Conservation (phyloP, 2,797 vertebrate genomes). For the Pseudomugil tenellus region DNA sequence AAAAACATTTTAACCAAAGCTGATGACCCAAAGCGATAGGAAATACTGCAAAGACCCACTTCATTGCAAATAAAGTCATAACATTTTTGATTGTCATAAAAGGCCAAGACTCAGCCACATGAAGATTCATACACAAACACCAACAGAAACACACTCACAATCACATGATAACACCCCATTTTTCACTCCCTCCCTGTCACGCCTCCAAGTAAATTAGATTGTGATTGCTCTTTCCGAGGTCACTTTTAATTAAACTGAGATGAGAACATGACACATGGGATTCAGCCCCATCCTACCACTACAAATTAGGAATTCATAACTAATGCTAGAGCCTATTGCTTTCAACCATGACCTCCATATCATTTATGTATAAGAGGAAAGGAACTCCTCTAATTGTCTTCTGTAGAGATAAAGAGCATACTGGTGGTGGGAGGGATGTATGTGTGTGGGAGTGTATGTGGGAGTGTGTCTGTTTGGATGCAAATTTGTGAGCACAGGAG, state of each 20-base stretch:
- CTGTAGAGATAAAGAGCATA: constrained; percentile 42
- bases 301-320: constrained; percentile 79
- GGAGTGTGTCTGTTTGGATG: constrained; percentile 3
- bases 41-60: constrained; percentile 3
- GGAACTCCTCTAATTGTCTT: constrained; percentile 64
- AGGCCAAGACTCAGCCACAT: constrained; percentile 3
- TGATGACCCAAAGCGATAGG: constrained; percentile 19
- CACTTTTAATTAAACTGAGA: constrained; percentile 85
- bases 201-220: constrained; percentile 79
- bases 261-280: constrained; percentile 79
- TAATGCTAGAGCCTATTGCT: constrained; percentile 64
- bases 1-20: neutral
- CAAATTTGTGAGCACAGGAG: neutral
- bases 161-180: constrained; percentile 53
- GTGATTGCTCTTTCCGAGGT: constrained; percentile 81
- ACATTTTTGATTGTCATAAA: constrained; percentile 11
- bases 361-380: constrained; percentile 66
- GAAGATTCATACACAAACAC: constrained; percentile 19
- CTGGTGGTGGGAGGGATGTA: neutral
- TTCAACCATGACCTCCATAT: constrained; percentile 71
- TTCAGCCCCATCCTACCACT: constrained; percentile 71
- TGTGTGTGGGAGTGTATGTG: neutral
- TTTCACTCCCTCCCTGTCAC: constrained; percentile 59
- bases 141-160: constrained; percentile 18
- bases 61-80: neutral